These are phyloP conservation scores for Andrena flavipes DNA, from an alignment of 2,888 invertebrate genomes.

Conservation along the genomic window DNA sequence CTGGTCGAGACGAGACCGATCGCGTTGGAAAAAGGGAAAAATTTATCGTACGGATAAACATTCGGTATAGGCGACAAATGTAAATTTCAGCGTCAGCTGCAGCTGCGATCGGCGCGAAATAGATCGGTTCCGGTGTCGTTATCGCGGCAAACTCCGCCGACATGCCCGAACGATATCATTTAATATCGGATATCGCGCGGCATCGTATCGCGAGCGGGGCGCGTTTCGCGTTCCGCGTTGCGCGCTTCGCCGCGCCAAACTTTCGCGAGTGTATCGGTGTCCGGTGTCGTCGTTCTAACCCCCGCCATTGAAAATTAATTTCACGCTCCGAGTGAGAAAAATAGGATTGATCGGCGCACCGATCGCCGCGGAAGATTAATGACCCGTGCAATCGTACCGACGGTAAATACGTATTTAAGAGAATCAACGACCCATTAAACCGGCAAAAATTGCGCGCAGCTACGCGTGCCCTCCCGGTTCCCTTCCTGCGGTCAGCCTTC, in stretches of 20 bases:
- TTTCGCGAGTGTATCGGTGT: conserved; percentile 12
- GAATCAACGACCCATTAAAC: conserved; percentile 36
- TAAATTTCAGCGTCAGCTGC: conserved; percentile 67
- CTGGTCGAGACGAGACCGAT: background rate
- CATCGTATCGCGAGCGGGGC: conserved; percentile 25
- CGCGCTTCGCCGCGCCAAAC: conserved; percentile 37
- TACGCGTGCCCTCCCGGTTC: background rate
- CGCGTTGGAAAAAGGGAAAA: conserved; percentile 36
- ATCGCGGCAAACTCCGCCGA: conserved; percentile 34
- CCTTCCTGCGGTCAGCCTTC: background rate
- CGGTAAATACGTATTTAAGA: conserved; percentile 38
- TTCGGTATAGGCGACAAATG: conserved; percentile 56
- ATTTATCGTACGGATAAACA: conserved; percentile 58
- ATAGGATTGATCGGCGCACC: conserved; percentile 29
- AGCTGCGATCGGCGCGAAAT: conserved; percentile 29
- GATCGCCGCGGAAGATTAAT: conserved; percentile 54
- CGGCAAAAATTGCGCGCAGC: conserved; percentile 3
- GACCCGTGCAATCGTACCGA: conserved; percentile 13
- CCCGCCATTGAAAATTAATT: conserved; percentile 54
- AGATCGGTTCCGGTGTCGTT: conserved; percentile 18
- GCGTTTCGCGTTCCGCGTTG: conserved; percentile 13
- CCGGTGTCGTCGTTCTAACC: conserved; percentile 15
- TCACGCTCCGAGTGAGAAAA: background rate
- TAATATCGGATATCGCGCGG: conserved; percentile 43
- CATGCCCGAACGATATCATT: conserved; percentile 36